Evolutionary conservation across 2,797 vertebrate genomes (phyloP), one percentile per base, ranked within the genome.

Genomic region (Chaunax sp.): DNA sequence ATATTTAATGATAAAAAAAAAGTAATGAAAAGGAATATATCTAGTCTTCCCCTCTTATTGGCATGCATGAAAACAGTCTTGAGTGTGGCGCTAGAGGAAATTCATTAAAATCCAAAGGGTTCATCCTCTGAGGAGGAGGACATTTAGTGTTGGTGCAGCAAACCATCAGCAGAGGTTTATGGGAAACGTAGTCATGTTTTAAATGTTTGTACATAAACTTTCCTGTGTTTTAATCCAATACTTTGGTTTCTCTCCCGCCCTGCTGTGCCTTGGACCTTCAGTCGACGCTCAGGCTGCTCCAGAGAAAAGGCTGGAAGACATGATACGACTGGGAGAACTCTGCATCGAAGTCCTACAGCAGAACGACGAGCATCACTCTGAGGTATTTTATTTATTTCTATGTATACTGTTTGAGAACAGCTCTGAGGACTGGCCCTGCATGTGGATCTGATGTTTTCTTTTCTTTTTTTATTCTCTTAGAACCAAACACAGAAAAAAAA

Each of bases 331-430:
- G 19, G 97, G 96, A 13, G 98, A 99, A 77, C 95, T 99, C 26
- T 97, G 96, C 85, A 95, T 98, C 1, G 97, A 99, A 69, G 98
- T 99, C 44, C 88, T 99, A 59, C 97, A 98, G 88, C 98, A 99
- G 89, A 99, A 99, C 22, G 96, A 99, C 19, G 98, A 99, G 41
- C 96, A 99, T 90, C 98, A 99, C 78, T 94, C 96, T 5, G 98
- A 99, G 96, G 97, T 98, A 93, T 6, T 9, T 33, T 0, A 16
- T 35, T 22, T 3, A 25, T 0, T 41, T 59, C 1, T 15, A 3
- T 33, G 2, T 5, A 0, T 6, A 1, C 11, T 1, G 20, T 38
- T 60, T 51, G n/a, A n/a, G n/a, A n/a, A n/a, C 28, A 30, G 28
- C 28, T 30, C 28, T 30, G 28, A 4, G 28, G 28, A 4, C 28